Evolutionary conservation across 2,888 invertebrate species (phyloP), one percentile per base, ranked within the genome.

Genomic region (Ormia ochracea): DNA sequence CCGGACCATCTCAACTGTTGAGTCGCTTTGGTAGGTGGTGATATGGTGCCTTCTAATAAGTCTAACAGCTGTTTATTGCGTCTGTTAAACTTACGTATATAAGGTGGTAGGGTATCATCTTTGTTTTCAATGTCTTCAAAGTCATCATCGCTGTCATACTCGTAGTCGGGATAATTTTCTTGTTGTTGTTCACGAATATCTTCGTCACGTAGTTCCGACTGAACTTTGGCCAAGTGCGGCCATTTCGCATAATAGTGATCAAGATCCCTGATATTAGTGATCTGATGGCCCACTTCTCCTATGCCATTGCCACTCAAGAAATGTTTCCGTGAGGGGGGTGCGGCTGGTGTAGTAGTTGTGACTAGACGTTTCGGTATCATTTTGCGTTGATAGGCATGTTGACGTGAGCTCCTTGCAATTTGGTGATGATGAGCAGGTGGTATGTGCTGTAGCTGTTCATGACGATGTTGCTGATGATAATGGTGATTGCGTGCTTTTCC

Each of bases 11-110:
- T n/a, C 3, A 83, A 31, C 3, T 83, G 83, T 23, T 81, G 78
- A 2, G 83, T 66, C 0, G 83, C 41, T 1, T 83, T 78, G 3
- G 85, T 83, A 1, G 86, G 82, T 4, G 88, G 87, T 7, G 88
- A 84, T 48, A 87, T 75, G 0, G 89, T 89, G 12, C 90, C 90
- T 52, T 89, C 89, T 2, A 89, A 84, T 23, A 89, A 83, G 78
- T 89, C 86, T 14, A 89, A 81, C 68, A 89, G 75, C 82, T 89
- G 89, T 63, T 89, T 89, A 75, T 89, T 89, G 38, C 89, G 86
- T 7, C 89, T 85, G 81, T 88, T 88, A 66, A 88, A 89, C 43
- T 89, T 89, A 73, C 88, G 88, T 48, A 89, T 89, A 50, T 89
- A 89, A 1, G 89, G 89, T 48, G 89, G 89, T 58, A 89, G 80